These are phyloP conservation scores for Coelinius sp. DNA, from an alignment of 2,888 invertebrate genomes.

Conservation along the genomic window DNA sequence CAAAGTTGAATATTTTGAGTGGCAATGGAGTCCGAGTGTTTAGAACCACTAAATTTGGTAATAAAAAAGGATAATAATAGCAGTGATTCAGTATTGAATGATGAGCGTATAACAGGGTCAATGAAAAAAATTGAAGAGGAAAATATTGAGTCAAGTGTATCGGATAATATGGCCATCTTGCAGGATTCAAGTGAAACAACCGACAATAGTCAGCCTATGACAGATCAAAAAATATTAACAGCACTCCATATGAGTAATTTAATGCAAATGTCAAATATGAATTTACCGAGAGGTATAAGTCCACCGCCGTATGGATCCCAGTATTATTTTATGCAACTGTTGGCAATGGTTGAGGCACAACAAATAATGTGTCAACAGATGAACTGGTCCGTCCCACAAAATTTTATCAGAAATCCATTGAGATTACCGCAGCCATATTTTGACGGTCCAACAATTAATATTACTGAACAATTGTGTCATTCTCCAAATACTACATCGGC, in stretches of 20 bases:
- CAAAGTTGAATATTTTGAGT: constrained; percentile 46
- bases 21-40: constrained; percentile 70
- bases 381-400: constrained; percentile 63
- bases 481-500: constrained; percentile 59
- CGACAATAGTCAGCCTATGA: constrained; percentile 56
- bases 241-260: constrained; percentile 70
- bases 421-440: constrained; percentile 58
- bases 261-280: constrained; percentile 67
- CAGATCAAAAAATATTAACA: constrained; percentile 69
- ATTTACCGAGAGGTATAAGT: constrained; percentile 52
- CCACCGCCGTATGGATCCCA: constrained; percentile 50
- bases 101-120: constrained; percentile 45
- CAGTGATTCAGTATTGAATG: constrained; percentile 41
- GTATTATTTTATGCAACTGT: constrained; percentile 63
- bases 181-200: constrained; percentile 62
- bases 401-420: constrained; percentile 60
- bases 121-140: constrained; percentile 56
- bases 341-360: constrained; percentile 59
- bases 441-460: constrained; percentile 54
- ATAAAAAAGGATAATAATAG: constrained; percentile 68
- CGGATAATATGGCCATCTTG: constrained; percentile 63
- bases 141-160: constrained; percentile 53
- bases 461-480: constrained; percentile 62
- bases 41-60: constrained; percentile 74
- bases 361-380: constrained; percentile 66